phyloP scores from a whole-genome alignment of 2,113 vertebrate species.

The Ciconia boyciana region DNA sequence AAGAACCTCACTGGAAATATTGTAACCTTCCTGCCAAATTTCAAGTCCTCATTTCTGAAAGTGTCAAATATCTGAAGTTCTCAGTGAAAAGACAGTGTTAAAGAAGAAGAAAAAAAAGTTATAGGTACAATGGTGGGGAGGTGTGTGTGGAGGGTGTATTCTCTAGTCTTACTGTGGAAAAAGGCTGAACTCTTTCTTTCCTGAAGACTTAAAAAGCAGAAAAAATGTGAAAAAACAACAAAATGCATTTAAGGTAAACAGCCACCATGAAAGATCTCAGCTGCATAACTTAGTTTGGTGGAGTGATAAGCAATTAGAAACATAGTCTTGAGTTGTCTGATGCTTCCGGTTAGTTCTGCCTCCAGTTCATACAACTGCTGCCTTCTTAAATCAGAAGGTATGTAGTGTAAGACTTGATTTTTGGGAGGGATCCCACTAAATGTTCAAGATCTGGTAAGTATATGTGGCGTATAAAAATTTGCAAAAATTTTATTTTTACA shows the following conservation, averaged over 20 bases:
- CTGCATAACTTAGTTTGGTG: not conserved
- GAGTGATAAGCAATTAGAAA: not conserved
- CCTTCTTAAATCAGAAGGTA: not conserved
- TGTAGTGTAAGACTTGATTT: not conserved
- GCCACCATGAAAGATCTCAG: not conserved
- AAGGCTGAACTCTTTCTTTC: not conserved
- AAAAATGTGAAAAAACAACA: not conserved
- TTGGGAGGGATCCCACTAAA: not conserved
- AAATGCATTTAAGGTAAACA: not conserved
- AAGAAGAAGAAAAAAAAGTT: not conserved
- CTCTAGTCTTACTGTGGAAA: not conserved
- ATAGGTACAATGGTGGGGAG: not conserved
- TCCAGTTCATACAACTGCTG: not conserved
- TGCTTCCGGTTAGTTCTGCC: not conserved
- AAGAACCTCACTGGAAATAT: not conserved
- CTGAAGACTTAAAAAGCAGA: not conserved
- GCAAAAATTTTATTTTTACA: constrained; percentile 59
- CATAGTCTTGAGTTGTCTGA: not conserved
- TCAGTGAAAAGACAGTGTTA: not conserved
- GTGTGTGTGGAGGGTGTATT: not conserved
- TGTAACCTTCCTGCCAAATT: not conserved
- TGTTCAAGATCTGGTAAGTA: not conserved
- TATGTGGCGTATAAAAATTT: not conserved
- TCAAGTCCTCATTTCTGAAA: not conserved
- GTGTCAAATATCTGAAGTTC: not conserved